These are phyloP conservation scores for Lamellibrachia columna DNA, from an alignment of 2,888 invertebrate species.

Conservation along the genomic window DNA sequence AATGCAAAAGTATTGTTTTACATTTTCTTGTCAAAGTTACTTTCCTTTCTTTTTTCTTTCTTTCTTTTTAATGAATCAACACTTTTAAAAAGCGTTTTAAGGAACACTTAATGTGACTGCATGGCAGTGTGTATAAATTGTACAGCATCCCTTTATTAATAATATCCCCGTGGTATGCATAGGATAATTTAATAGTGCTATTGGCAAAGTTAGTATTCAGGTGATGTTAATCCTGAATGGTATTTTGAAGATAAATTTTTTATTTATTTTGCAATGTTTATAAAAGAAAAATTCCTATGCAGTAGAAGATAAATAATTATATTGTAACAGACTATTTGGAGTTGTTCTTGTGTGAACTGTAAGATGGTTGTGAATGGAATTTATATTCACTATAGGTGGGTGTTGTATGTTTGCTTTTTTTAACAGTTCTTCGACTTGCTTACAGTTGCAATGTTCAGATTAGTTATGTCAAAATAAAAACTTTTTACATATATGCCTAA, in stretches of 20 bases:
- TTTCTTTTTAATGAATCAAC: neutral
- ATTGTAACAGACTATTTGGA: neutral
- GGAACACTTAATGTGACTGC: neutral
- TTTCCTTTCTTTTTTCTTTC: neutral
- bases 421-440: neutral
- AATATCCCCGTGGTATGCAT: neutral
- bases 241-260: neutral
- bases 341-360: neutral
- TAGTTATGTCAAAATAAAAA: neutral
- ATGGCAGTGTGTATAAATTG: too few relatives aligned
- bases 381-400: neutral
- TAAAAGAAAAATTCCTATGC: neutral
- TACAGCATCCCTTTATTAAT: neutral
- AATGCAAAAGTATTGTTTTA: neutral
- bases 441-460: slow-evolving; percentile 6
- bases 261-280: neutral
- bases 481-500: neutral
- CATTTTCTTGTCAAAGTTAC: neutral
- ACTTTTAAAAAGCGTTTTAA: neutral
- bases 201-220: neutral
- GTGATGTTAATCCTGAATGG: neutral
- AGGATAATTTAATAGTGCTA: neutral
- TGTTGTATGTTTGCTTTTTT: neutral
- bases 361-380: neutral
- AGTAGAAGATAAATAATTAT: neutral